Percentiles rank a stretch among this genome's conserved stretches.
Evolutionary conservation across 2,113 vertebrate species (phyloP).

Genomic region (Strigops habroptila): DNA sequence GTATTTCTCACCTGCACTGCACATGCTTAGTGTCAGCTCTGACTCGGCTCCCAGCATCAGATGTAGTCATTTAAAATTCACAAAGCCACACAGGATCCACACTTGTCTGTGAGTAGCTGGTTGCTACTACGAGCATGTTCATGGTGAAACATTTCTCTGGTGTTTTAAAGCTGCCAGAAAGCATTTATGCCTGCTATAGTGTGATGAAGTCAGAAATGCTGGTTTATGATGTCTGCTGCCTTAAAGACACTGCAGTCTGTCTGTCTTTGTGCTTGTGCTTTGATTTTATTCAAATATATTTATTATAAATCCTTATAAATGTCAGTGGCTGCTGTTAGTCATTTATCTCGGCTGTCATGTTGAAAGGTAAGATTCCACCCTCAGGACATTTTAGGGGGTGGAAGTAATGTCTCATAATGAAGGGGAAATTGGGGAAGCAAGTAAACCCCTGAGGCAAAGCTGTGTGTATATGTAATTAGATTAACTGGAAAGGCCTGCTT

Average conservation of each 20-base stretch:
- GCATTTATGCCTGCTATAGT: not conserved
- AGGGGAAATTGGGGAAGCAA: not conserved
- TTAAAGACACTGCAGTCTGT: not conserved
- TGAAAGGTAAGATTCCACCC: not conserved
- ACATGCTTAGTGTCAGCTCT: not conserved
- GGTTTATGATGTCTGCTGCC: not conserved
- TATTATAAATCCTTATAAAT: not conserved
- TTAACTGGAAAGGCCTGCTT: not conserved
- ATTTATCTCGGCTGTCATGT: rapidly evolving
- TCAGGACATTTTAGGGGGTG: rapidly evolving
- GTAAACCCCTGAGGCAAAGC: not conserved
- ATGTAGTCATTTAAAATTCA: not conserved
- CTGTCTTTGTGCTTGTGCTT: not conserved
- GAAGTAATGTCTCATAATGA: not conserved
- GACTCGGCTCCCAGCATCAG: not conserved
- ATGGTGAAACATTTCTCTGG: not conserved
- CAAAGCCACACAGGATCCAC: not conserved
- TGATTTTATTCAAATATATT: not conserved
- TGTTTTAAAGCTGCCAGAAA: not conserved
- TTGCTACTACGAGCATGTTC: not conserved
- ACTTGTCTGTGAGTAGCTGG: not conserved
- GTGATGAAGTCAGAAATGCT: not conserved
- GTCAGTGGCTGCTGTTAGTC: not conserved
- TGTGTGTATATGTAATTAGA: rapidly evolving
- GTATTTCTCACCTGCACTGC: rapidly evolving